Conservation (phyloP, 2,797 vertebrate species). For the Melanogrammus aeglefinus region DNA sequence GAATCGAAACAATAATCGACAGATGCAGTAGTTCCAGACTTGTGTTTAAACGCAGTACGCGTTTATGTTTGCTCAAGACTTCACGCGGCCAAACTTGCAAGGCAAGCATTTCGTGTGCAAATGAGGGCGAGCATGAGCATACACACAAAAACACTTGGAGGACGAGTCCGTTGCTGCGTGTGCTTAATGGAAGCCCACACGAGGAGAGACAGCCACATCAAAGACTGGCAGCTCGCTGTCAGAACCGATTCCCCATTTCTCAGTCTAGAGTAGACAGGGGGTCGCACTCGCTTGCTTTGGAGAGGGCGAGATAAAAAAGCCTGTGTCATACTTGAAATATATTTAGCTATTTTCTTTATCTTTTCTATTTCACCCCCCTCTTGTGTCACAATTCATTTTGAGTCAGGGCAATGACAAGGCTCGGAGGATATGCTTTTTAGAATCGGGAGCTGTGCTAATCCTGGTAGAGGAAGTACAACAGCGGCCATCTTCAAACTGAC, state of each 20-base stretch:
- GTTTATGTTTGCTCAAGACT: neutral
- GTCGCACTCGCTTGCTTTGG: neutral
- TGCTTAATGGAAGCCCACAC: no score
- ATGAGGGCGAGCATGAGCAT: neutral
- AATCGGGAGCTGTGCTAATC: neutral
- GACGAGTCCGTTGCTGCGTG: no score
- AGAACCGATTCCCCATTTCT: no score
- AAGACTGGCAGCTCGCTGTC: no score
- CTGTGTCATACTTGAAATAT: neutral
- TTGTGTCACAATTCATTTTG: neutral
- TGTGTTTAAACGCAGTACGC: neutral
- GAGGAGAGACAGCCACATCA: no score
- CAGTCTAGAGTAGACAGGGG: neutral
- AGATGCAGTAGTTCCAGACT: neutral
- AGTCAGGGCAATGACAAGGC: neutral
- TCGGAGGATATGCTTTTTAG: neutral
- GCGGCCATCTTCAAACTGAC: neutral
- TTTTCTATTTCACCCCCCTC: neutral
- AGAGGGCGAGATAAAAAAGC: neutral
- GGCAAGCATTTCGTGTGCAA: neutral
- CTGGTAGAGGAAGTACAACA: neutral
- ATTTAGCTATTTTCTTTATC: neutral
- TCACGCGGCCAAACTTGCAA: neutral
- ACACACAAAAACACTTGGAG: no score
- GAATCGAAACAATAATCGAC: neutral